Evolutionary conservation across 2,888 invertebrate species (phyloP), one percentile per base, ranked within the genome.

Genomic region (Xylocampa areola): DNA sequence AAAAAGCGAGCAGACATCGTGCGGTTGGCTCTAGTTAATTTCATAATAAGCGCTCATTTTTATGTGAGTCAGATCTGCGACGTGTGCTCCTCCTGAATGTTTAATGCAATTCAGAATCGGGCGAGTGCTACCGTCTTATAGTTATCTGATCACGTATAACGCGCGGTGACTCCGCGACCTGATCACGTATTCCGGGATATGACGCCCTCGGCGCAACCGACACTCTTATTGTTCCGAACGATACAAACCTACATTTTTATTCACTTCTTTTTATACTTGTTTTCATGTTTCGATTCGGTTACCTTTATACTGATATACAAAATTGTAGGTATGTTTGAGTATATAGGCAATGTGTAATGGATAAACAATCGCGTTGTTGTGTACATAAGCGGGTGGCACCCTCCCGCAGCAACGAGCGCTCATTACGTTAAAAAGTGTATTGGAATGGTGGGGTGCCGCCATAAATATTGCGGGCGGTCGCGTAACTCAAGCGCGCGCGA

Each of bases 401-500:
- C 84, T 76, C 81, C 70, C 77, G 74, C 68, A 77, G 81, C 84
- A 85, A 84, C 85, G 81, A 82, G 82, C 85, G 81, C 91, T 93
- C 94, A 93, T 94, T 93, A 93, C 91, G 91, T 92, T 92, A 92
- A 93, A 94, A 94, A 94, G 91, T 92, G 87, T 94, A 94, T 94
- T 89, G 92, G 90, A 89, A 91, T 86, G 89, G 89, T 81, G 84
- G 83, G 86, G 83, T 84, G 87, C 83, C 78, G 88, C 87, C 90
- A 94, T 94, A 94, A 94, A 94, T 94, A 93, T 87, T 81, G 90
- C 87, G 87, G 88, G 94, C 92, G 94, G 94, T 94, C 94, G 94
- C 92, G 92, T 94, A 92, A 89, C 85, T 94, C 94, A 94, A 81
- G 84, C 88, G 84, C 84, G 85, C 91, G 89, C 91, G 92, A 92